Conservation (phyloP, 2,113 vertebrate genomes). For the Spea bombifrons region DNA sequence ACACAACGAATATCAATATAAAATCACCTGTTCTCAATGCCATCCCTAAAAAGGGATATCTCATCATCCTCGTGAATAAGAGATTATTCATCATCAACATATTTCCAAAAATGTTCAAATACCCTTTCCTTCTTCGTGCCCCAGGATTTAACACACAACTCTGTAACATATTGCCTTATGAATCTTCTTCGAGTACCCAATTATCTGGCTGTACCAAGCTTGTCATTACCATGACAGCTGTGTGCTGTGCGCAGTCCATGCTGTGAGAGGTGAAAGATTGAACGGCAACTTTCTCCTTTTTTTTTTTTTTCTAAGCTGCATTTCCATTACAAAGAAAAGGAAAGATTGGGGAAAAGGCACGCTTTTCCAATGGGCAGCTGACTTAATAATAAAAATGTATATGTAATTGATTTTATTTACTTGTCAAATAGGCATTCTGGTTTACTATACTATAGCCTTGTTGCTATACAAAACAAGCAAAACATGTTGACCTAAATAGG, state of each 20-base stretch:
- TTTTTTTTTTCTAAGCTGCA: constrained; percentile 33
- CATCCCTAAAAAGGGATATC: constrained; percentile 26
- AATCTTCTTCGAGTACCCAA: constrained; percentile 76
- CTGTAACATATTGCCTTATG: constrained; percentile 64
- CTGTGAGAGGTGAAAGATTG: constrained; percentile 67
- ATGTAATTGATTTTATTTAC: not conserved
- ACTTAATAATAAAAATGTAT: constrained; percentile 4
- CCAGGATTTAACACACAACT: constrained; percentile 57
- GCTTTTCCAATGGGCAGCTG: constrained; percentile 40
- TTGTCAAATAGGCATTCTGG: not conserved
- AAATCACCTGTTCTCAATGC: too few species aligned
- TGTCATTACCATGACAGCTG: constrained; percentile 68
- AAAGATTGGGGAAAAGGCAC: constrained; percentile 7
- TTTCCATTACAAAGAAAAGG: constrained; percentile 58
- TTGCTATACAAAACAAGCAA: not conserved
- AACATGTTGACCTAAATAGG: constrained; percentile 7
- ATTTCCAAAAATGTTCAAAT: constrained; percentile 46
- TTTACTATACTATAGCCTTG: not conserved
- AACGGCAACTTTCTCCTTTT: constrained; percentile 45
- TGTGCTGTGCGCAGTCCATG: constrained; percentile 43
- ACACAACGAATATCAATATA: too few species aligned
- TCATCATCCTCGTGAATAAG: constrained; percentile 40
- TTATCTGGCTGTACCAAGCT: constrained; percentile 62
- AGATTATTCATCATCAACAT: constrained; percentile 61
- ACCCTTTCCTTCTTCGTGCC: constrained; percentile 54